Evolutionary conservation across 2,888 invertebrate species (phyloP), one percentile per base, ranked within the genome.

Genomic region (Netelia melanura): DNA sequence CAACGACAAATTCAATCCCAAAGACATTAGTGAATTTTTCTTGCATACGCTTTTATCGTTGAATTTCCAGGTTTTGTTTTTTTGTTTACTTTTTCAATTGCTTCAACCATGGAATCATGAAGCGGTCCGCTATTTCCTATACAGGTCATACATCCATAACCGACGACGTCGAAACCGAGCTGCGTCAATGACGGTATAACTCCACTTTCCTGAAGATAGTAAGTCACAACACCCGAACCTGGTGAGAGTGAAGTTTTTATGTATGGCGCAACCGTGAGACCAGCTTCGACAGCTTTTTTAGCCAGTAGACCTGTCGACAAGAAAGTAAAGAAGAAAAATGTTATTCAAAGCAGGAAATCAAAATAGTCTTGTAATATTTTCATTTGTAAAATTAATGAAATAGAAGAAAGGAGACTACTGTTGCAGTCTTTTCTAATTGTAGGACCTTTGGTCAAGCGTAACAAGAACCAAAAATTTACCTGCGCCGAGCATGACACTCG

Each of bases 71-170:
- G n/a, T 30, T 11, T 11, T 10, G 14, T 44, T 65, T 64, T 56
- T 38, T 21, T 23, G 21, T 38, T 75, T 85, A 92, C 93, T 87
- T 91, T 93, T 78, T 93, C 93, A 52, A 93, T 93, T 8, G 90
- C 89, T 65, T 93, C 92, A 23, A 90, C 88, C 80, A 93, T 91
- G 10, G 89, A 96, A 72, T 99, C 98, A 76, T 98, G 97, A 0
- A 99, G 96, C 0, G 99, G 98, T 0, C 99, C 99, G 5, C 98
- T 98, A 95, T 99, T 99, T 0, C 99, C 99, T 89, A 99, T 99
- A 93, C 99, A 99, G 0, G 99, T 99, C 99, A 99, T 99, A 93
- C 99, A 99, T 0, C 99, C 99, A 92, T 99, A 99, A n/a, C 99
- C 99, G 0, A 99, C 99, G 68, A 98, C 97, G 92, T 98, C 96